Evolutionary conservation across 2,797 vertebrate genomes (phyloP), one percentile per base, ranked within the genome.

Genomic region (Parauchenoglanis punctatus): DNA sequence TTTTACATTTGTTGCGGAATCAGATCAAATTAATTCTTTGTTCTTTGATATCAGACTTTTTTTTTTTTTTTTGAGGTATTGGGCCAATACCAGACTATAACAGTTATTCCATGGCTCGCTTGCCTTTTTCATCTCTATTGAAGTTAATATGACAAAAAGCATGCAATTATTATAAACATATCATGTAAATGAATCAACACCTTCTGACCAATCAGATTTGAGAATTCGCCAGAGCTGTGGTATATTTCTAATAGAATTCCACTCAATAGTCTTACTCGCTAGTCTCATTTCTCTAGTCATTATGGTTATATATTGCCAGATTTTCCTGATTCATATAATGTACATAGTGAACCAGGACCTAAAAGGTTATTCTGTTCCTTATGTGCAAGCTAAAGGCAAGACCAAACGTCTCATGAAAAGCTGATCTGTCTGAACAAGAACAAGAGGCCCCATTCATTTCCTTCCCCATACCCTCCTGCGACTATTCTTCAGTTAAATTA

Each of bases 361-460:
- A 54, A 59, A 61, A 7, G 56, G 10, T 75, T 25, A 83, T 61
- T 56, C 46, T 7, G 44, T 52, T 67, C 5, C 31, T 70, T 76
- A 63, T 70, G 83, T 86, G 75, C 11, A 59, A 80, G 73, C 65
- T 59, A 67, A 68, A 78, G 54, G 3, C 78, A 65, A 81, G 18
- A 81, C 77, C 35, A 85, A 88, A 88, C 90, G 89, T 59, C 84
- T 91, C 89, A 56, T 44, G 67, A 86, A 89, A 91, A 91, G 93
- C 91, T 31, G 91, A 92, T 87, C 58, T 31, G 59, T 70, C 85
- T 75, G 87, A 91, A 87, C 77, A 85, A 81, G 82, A 93, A 89
- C 65, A 94, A 86, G 92, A 92, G 82, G 44, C 13, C 28, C 89
- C 86, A 91, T 92, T 94, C 92, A 93, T 87, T 85, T 49, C 80